Evolutionary conservation across 2,797 vertebrate genomes (phyloP).

Genomic region (Siniperca undulata): DNA sequence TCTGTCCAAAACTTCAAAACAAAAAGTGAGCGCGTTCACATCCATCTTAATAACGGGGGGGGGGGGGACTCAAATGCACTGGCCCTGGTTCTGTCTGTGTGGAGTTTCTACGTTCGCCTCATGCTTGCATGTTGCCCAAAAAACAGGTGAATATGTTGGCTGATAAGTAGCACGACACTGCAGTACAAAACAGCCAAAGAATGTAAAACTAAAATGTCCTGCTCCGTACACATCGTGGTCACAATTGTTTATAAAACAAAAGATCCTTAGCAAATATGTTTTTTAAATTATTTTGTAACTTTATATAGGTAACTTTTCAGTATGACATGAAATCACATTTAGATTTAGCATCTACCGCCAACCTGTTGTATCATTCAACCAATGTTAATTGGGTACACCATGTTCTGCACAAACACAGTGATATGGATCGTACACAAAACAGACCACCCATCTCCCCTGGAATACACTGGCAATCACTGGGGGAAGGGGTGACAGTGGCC

Average conservation of each 20-base stretch:
- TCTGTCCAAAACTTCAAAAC: slow-evolving; percentile 1
- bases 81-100: background rate
- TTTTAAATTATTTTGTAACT: background rate
- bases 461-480: background rate
- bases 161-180: no score
- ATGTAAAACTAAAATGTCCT: background rate
- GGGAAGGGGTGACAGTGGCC: background rate
- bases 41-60: slow-evolving; percentile 8
- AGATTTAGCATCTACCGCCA: background rate
- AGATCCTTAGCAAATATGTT: background rate
- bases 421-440: background rate
- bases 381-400: no score
- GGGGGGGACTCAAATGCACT: background rate
- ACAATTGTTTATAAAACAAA: background rate
- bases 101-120: background rate
- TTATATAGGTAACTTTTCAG: background rate
- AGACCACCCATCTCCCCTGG: background rate
- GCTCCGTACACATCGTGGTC: background rate
- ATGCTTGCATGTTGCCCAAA: background rate
- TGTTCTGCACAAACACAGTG: background rate
- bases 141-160: background rate
- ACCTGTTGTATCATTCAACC: background rate
- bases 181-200: no score
- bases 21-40: background rate
- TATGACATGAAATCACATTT: background rate